A percentile compares a stretch with the other conserved stretches of the same genome.
These are phyloP conservation scores for Megaleporinus macrocephalus DNA, from an alignment of 2,113 vertebrate genomes.

Conservation along the genomic window DNA sequence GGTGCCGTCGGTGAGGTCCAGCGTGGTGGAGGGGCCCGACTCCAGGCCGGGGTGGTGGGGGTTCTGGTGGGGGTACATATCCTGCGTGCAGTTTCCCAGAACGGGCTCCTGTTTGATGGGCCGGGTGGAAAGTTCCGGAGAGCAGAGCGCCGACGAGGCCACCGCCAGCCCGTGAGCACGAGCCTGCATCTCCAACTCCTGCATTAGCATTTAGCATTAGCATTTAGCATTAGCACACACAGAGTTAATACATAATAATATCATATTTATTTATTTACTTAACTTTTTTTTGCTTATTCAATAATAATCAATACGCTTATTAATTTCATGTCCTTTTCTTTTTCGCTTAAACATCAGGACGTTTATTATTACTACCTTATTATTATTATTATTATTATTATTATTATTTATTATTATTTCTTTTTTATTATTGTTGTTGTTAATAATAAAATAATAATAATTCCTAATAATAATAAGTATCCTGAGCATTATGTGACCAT, in stretches of 20 bases:
- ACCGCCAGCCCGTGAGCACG: slow-evolving; percentile 91
- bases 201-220: slow-evolving; percentile 1
- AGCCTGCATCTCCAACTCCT: slow-evolving; percentile 99
- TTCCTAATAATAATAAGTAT: too few species aligned
- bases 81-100: slow-evolving; percentile 88
- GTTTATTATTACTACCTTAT: too few species aligned
- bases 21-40: slow-evolving; percentile 68
- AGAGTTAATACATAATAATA: neutral
- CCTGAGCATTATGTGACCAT: too few species aligned
- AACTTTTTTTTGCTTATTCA: neutral
- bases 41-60: slow-evolving; percentile 56
- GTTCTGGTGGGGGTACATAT: slow-evolving; percentile 77
- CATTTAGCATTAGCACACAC: neutral
- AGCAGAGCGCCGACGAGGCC: slow-evolving; percentile 84
- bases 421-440: too few species aligned
- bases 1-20: slow-evolving; percentile 87
- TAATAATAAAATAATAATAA: too few species aligned
- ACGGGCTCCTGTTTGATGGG: slow-evolving; percentile 89
- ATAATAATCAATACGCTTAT: too few species aligned
- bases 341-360: too few species aligned
- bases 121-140: slow-evolving; percentile 82
- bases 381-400: neutral
- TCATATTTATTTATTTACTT: neutral
- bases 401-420: too few species aligned
- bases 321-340: too few species aligned